Evolutionary conservation across 2,113 vertebrate genomes (phyloP), one percentile per base, ranked within the genome.

Genomic region (Anthoscopus minutus): DNA sequence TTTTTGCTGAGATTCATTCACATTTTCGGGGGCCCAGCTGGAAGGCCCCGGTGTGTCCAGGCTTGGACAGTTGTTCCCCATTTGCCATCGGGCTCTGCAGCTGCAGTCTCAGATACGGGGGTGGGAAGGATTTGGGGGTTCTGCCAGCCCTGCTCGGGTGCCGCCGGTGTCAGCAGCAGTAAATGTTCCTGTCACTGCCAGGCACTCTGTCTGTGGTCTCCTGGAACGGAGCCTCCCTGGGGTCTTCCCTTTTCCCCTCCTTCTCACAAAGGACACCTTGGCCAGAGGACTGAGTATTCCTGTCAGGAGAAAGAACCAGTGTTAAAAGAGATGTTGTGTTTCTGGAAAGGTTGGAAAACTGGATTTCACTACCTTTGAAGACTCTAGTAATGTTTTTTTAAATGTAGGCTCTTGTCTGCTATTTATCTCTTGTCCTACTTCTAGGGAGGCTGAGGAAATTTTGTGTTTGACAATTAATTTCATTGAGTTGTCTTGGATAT

Each of bases 21-120:
- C 18, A 0, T 44, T 76, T 50, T 23, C 11, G 66, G n/a, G 53
- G 27, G 4, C 23, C 9, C 21, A 2, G 7, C 38, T 62, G 7
- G 4, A 28, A 9, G 22, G 6, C 20, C 30, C 4, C 0, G 0
- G 6, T 6, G 16, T 15, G 5, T 16, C 38, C 15, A 20, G 48
- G 14, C 20, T 64, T 0, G 24, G 44, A 44, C 58, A 8, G 48
- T 6, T 18, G 35, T 0, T n/a, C n/a, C 86, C 51, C 27, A 0
- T 1, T 88, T 18, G 44, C 35, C 15, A 2, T 47, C 56, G 4
- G 42, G 48, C 35, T 72, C 9, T 0, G 3, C 22, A 11, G 60
- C 74, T 0, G 3, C 57, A 18, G 0, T 60, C 58, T 53, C 48
- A 10, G 5, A 1, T 42, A 0, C 0, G 6, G 30, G 72, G 65